Evolutionary conservation across 2,888 invertebrate genomes (phyloP).

Genomic region (Busseola fusca): DNA sequence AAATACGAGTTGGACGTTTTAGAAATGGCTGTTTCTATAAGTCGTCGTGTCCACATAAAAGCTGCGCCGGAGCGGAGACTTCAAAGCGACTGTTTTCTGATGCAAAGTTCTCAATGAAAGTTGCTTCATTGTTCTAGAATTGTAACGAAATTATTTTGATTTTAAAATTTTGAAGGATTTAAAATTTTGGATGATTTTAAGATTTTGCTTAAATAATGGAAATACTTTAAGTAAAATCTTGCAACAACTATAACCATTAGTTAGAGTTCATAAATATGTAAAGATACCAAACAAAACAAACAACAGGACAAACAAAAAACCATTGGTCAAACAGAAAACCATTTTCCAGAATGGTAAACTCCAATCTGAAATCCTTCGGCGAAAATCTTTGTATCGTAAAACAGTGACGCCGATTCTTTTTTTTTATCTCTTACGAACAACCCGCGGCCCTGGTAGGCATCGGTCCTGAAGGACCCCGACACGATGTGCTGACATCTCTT

Average conservation of each 20-base stretch:
- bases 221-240: not conserved
- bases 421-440: too few relatives aligned
- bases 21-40: slow-evolving; percentile 40
- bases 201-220: too few relatives aligned
- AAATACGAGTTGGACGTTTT: slow-evolving; percentile 52
- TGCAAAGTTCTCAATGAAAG: slow-evolving; percentile 2
- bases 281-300: too few relatives aligned
- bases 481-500: too few relatives aligned
- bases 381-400: not conserved
- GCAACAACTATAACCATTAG: not conserved
- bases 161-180: too few relatives aligned
- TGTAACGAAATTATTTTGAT: too few relatives aligned
- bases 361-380: too few relatives aligned
- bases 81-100: slow-evolving; percentile 23
- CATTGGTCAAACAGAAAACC: not conserved
- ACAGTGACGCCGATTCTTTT: too few relatives aligned
- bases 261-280: not conserved
- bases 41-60: slow-evolving; percentile 4
- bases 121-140: slow-evolving; percentile 8
- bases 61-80: slow-evolving; percentile 3
- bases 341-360: not conserved
- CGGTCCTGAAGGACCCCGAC: too few relatives aligned
- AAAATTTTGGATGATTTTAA: too few relatives aligned
- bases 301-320: too few relatives aligned
- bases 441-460: too few relatives aligned